phyloP scores from a whole-genome alignment of 2,797 vertebrate genomes.

The Hephaestus fuliginosus region DNA sequence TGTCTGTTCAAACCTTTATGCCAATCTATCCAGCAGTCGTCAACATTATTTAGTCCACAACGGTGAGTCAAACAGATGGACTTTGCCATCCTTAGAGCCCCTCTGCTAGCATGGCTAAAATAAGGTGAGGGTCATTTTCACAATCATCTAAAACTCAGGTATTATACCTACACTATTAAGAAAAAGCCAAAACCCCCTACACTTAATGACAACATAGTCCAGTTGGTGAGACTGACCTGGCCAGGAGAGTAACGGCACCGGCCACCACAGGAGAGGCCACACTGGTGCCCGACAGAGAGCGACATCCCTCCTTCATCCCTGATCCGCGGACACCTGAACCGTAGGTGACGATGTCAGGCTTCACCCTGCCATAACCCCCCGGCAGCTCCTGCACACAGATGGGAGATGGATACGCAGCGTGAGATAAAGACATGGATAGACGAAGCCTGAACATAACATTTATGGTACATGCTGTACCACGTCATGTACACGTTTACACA shows the following conservation, averaged over 20 bases:
- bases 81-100: too few relatives aligned
- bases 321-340: slow-evolving; percentile 98
- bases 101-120: too few relatives aligned
- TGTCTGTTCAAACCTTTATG: too few relatives aligned
- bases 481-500: neutral
- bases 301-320: slow-evolving; percentile 97
- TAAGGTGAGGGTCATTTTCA: too few relatives aligned
- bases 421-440: neutral
- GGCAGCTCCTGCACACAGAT: slow-evolving; percentile 90
- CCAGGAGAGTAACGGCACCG: slow-evolving; percentile 95
- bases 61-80: too few relatives aligned
- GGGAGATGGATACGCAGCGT: neutral
- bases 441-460: neutral
- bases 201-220: neutral
- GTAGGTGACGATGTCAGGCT: slow-evolving; percentile 98
- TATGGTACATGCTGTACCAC: neutral
- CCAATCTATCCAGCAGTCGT: too few relatives aligned
- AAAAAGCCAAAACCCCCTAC: neutral
- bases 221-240: slow-evolving; percentile 87
- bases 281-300: slow-evolving; percentile 97
- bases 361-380: slow-evolving; percentile 95
- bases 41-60: too few relatives aligned
- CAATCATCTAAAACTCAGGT: neutral
- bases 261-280: slow-evolving; percentile 98
- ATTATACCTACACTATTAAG: neutral